Evolutionary conservation across 2,888 invertebrate species (phyloP).

Genomic region (Plagiodera versicolora): DNA sequence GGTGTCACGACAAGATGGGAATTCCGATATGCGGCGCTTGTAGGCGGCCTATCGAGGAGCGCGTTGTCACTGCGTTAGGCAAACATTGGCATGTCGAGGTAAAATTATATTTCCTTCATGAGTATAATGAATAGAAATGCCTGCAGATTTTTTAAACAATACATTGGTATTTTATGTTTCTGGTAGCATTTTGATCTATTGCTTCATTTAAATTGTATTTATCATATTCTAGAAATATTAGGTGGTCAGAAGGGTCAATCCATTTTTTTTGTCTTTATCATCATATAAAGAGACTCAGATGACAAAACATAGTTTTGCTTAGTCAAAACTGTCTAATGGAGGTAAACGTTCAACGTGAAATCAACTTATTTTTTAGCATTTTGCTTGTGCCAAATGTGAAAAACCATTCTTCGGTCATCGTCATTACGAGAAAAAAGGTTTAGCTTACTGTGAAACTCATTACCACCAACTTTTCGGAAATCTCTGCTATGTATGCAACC

Average conservation of each 20-base stretch:
- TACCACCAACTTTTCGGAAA: conserved; percentile 99
- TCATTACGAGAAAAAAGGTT: conserved; percentile 97
- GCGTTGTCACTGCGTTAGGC: conserved; percentile 96
- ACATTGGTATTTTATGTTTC: no score
- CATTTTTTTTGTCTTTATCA: no score
- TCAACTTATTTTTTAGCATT: conserved; percentile 73
- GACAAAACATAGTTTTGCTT: no score
- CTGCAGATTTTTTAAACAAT: no score
- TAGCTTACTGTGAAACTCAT: conserved; percentile 99
- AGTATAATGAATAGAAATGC: no score
- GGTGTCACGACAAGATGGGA: conserved; percentile 99
- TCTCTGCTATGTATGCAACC: conserved; percentile 97
- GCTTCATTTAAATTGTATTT: no score
- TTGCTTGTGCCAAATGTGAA: conserved; percentile 99
- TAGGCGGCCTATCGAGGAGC: conserved; percentile 96
- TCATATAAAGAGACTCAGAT: no score
- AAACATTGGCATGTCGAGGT: conserved; percentile 99
- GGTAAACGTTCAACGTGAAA: not conserved
- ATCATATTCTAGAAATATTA: no score
- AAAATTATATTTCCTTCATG: no score
- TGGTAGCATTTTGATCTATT: no score
- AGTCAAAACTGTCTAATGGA: no score
- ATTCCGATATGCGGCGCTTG: conserved; percentile 99
- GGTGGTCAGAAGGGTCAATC: no score
- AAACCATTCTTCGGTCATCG: conserved; percentile 99